Conservation (phyloP, 2,113 vertebrate species). For the Gnathonemus echidnorhynchus region DNA sequence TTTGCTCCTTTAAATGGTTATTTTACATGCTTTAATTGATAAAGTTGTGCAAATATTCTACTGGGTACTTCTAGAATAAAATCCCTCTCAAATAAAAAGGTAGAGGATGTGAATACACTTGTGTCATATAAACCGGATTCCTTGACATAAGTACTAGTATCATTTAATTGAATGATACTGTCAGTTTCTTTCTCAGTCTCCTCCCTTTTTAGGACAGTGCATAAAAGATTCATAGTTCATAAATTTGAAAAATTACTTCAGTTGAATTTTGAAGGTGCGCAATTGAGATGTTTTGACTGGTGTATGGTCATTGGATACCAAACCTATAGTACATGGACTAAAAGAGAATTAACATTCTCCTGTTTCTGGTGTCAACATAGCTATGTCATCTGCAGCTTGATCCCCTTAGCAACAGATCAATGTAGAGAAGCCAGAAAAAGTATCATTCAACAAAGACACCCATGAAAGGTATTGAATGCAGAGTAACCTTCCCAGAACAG, state of each 20-base stretch:
- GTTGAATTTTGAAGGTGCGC: background rate
- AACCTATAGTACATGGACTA: background rate
- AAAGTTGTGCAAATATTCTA: background rate
- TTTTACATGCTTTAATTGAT: background rate
- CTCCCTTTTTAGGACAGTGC: slow-evolving; percentile 2
- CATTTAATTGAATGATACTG: background rate
- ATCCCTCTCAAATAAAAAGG: background rate
- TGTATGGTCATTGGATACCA: background rate
- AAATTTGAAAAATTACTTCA: background rate
- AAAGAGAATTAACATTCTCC: background rate
- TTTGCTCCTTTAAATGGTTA: slow-evolving; percentile 54
- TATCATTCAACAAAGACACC: background rate
- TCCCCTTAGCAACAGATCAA: background rate
- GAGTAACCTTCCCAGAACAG: background rate
- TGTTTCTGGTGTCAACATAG: background rate
- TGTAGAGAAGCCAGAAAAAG: background rate
- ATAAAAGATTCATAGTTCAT: background rate
- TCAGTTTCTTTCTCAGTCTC: slow-evolving; percentile 11
- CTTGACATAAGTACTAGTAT: slow-evolving; percentile 17
- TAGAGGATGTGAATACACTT: background rate
- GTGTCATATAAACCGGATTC: background rate
- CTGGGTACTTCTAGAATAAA: background rate
- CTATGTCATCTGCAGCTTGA: background rate
- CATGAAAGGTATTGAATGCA: background rate
- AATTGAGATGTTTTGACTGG: background rate